Percentiles rank a stretch among this genome's conserved stretches.
Conservation (phyloP, 2,113 vertebrate genomes). For the Coracopsis vasa region DNA sequence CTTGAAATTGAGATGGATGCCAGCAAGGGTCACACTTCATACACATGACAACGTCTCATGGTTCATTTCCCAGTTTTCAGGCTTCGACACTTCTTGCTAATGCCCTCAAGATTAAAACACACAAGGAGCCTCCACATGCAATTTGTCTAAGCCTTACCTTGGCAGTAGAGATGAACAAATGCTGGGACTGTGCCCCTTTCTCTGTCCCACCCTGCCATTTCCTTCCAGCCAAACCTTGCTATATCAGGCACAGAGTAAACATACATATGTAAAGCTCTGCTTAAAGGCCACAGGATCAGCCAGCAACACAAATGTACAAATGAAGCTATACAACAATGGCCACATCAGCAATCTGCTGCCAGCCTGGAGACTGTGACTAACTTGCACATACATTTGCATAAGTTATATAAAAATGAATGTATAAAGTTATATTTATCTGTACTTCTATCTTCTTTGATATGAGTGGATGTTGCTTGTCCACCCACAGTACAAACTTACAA, state of each 20-base stretch:
- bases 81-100: background rate
- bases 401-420: constrained; percentile 67
- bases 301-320: background rate
- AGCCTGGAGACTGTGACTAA: constrained; percentile 68
- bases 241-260: background rate
- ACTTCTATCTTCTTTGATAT: constrained; percentile 63
- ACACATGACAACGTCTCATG: rapidly evolving
- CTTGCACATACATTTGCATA: constrained; percentile 64
- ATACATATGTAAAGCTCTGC: rapidly evolving
- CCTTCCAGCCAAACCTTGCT: background rate
- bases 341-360: constrained; percentile 60
- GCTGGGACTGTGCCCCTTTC: rapidly evolving
- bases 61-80: background rate
- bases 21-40: background rate
- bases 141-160: background rate
- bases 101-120: background rate
- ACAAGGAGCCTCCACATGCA: rapidly evolving
- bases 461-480: constrained; percentile 67
- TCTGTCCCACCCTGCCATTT: background rate
- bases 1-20: background rate
- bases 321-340: background rate
- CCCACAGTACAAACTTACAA: constrained; percentile 60
- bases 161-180: background rate
- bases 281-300: background rate
- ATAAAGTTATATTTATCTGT: constrained; percentile 69